phyloP scores from a whole-genome alignment of 1,140 invertebrate species.

The Pteromalus puparum region DNA sequence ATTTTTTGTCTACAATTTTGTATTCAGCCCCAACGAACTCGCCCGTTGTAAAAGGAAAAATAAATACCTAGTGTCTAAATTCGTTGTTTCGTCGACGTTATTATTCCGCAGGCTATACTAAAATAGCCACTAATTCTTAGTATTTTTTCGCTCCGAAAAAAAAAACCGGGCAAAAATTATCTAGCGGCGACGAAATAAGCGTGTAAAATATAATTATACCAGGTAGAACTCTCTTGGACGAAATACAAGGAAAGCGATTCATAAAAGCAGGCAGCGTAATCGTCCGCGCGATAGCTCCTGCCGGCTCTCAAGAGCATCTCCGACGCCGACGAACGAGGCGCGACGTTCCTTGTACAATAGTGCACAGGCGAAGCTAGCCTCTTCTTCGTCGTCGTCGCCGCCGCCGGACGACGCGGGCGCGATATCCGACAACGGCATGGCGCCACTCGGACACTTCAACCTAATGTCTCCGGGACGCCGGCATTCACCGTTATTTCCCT shows the following conservation, averaged over 20 bases:
- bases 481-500: conserved; percentile 51
- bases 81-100: too few species aligned
- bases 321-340: not conserved
- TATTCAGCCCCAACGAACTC: too few species aligned
- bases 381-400: too few species aligned
- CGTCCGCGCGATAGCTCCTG: conserved; percentile 15
- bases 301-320: conserved; percentile 4
- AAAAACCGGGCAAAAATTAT: too few species aligned
- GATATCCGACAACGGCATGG: conserved; percentile 50
- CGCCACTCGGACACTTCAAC: conserved; percentile 57
- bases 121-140: too few species aligned
- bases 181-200: too few species aligned
- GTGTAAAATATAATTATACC: not conserved
- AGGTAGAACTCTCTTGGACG: not conserved
- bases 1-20: not conserved
- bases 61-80: too few species aligned
- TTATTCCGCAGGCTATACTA: too few species aligned
- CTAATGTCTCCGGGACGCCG: conserved; percentile 51
- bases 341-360: not conserved
- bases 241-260: not conserved
- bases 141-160: too few species aligned
- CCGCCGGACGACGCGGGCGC: not conserved
- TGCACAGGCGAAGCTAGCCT: not conserved
- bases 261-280: not conserved
- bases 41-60: too few species aligned